Conservation (phyloP, 1,140 invertebrate genomes). For the Mactra quadrangularis region DNA sequence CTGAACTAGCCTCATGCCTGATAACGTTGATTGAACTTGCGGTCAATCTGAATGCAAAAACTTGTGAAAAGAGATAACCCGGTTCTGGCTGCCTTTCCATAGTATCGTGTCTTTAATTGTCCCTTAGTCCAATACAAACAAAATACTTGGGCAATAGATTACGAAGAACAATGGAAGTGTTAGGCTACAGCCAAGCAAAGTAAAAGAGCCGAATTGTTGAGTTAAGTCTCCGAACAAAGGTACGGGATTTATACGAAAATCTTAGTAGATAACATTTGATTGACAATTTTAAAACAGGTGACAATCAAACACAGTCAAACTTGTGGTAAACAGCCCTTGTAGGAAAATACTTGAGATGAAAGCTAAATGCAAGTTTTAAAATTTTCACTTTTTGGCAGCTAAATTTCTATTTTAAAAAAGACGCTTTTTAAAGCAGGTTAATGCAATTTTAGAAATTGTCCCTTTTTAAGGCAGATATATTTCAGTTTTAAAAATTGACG, state of each 20-base stretch:
- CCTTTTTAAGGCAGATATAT: too few species aligned
- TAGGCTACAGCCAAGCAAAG: neutral
- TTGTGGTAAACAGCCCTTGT: too few species aligned
- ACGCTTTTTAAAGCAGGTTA: too few species aligned
- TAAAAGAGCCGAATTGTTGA: conserved; percentile 9
- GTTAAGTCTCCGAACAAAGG: conserved; percentile 28
- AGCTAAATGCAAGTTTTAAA: too few species aligned
- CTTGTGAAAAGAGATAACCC: conserved; percentile 55
- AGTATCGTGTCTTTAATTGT: conserved; percentile 8
- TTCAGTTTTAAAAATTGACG: too few species aligned
- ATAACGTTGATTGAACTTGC: conserved; percentile 16
- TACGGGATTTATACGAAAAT: conserved; percentile 40
- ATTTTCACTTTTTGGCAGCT: too few species aligned
- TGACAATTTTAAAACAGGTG: conserved; percentile 26
- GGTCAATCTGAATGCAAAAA: conserved; percentile 21
- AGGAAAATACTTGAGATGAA: too few species aligned
- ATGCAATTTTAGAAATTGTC: too few species aligned
- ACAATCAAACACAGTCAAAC: neutral
- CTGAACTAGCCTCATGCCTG: conserved; percentile 1
- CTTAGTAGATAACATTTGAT: conserved; percentile 17
- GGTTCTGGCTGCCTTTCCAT: neutral
- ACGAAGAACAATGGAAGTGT: conserved; percentile 14
- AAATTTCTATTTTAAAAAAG: too few species aligned
- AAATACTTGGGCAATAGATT: conserved; percentile 37
- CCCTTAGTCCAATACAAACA: conserved; percentile 17